Conservation (phyloP, 2,797 vertebrate species). For the Pseudopleuronectes americanus region DNA sequence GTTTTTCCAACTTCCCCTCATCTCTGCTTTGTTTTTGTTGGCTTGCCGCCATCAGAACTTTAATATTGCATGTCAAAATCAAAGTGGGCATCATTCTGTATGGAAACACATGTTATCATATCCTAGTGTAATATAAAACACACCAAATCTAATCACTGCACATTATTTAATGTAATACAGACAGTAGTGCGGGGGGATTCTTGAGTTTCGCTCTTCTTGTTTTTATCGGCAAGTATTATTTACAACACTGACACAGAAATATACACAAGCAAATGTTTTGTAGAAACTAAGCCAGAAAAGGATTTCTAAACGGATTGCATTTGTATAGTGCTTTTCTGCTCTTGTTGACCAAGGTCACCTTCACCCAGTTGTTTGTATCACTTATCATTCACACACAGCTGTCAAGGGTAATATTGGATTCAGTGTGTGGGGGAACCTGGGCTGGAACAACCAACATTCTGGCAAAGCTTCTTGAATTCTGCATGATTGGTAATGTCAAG, state of each 20-base stretch:
- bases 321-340: too few species aligned
- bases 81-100: neutral
- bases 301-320: too few species aligned
- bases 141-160: neutral
- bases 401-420: too few species aligned
- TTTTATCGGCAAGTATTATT: neutral
- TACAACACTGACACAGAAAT: neutral
- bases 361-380: too few species aligned
- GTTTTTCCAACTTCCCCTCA: slow-evolving; percentile 5
- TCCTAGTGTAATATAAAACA: neutral
- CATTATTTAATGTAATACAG: neutral
- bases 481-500: too few species aligned
- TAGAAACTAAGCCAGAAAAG: too few species aligned
- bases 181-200: neutral
- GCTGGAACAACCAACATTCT: too few species aligned
- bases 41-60: neutral
- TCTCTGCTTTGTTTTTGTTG: neutral
- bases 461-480: too few species aligned
- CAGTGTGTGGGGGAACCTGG: too few species aligned
- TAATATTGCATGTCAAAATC: neutral
- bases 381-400: too few species aligned
- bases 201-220: neutral
- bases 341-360: too few species aligned
- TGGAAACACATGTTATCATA: neutral
- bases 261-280: neutral